Percentiles rank a stretch among this genome's conserved stretches.
phyloP scores from a whole-genome alignment of 2,797 vertebrate genomes.

The Etheostoma nigrum region DNA sequence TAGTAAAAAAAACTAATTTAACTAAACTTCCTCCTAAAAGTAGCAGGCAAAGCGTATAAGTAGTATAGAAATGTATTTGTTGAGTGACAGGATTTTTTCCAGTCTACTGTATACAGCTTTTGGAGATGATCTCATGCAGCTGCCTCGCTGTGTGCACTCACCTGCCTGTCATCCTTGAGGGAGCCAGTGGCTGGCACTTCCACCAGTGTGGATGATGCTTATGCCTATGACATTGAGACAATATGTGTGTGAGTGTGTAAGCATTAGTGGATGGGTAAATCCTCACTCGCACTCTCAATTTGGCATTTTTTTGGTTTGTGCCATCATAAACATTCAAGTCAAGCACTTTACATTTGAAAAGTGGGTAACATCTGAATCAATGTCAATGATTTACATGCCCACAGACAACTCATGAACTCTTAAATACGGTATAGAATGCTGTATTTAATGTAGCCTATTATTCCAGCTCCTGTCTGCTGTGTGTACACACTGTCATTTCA shows the following conservation, averaged over 20 bases:
- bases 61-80: slow-evolving; percentile 22
- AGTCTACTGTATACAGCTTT: slow-evolving; percentile 20
- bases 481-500: slow-evolving; percentile 44
- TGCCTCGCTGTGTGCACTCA: slow-evolving; percentile 57
- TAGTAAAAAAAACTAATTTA: slow-evolving; percentile 27
- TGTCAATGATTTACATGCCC: slow-evolving; percentile 2
- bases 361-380: slow-evolving; percentile 26
- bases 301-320: slow-evolving; percentile 11
- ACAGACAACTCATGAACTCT: background rate
- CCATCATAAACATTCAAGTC: slow-evolving; percentile 30
- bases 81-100: background rate
- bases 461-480: slow-evolving; percentile 20
- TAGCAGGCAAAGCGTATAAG: slow-evolving; percentile 20
- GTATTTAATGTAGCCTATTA: slow-evolving; percentile 16
- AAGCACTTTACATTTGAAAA: slow-evolving; percentile 21
- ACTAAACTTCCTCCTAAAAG: slow-evolving; percentile 8
- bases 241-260: slow-evolving; percentile 17
- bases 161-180: slow-evolving; percentile 61
- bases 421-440: background rate
- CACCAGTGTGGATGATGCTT: slow-evolving; percentile 54
- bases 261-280: slow-evolving; percentile 13
- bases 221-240: slow-evolving; percentile 51
- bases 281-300: slow-evolving; percentile 30
- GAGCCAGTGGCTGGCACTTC: slow-evolving; percentile 59
- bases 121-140: slow-evolving; percentile 47